Evolutionary conservation across 1,140 invertebrate species (phyloP), one percentile per base, ranked within the genome.

Genomic region (Platyscapa corneri): DNA sequence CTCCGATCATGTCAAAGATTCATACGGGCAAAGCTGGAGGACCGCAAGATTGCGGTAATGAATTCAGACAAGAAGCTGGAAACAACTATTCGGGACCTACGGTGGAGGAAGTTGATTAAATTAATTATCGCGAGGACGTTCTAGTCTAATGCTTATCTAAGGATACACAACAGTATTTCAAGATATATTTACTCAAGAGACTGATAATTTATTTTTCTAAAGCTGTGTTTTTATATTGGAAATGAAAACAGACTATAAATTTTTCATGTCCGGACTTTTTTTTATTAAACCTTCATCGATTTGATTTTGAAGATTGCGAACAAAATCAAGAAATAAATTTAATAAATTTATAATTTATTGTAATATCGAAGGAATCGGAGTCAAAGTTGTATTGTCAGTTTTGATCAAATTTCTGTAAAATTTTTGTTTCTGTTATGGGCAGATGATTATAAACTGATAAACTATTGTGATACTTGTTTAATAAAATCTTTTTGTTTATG

Each of bases 1-100:
- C 95, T 49, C 96, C 96, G 0, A 94, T 97, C 65, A 97, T 97
- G 95, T 94, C 95, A 88, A 97, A 97, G 89, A 89, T 97, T 12
- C 96, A 97, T 88, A 95, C 95, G 80, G 94, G 93, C 60, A 93
- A 91, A 32, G 87, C 46, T 64, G 87, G 87, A 72, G 87, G 88
- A 8, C 86, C 94, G 93, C 88, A 85, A 34, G 74, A 86, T 39
- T 89, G 87, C 53, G 88, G 86, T 18, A 42, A 18, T 42, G 88
- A 89, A 72, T 90, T 75, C 32, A 78, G 82, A 60, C 88, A 90
- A 70, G 82, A 67, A 46, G 53, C 74, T 12, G 64, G 65, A 3
- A 65, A 88, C 39, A 84, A 87, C 77, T 81, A 88, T 56, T 89
- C 88, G 37, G 95, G 94, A 30, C 95, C 95, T 39, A 95, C 94